Evolutionary conservation across 2,888 invertebrate species (phyloP), one percentile per base, ranked within the genome.

Genomic region (Drosophila kuntzei): DNA sequence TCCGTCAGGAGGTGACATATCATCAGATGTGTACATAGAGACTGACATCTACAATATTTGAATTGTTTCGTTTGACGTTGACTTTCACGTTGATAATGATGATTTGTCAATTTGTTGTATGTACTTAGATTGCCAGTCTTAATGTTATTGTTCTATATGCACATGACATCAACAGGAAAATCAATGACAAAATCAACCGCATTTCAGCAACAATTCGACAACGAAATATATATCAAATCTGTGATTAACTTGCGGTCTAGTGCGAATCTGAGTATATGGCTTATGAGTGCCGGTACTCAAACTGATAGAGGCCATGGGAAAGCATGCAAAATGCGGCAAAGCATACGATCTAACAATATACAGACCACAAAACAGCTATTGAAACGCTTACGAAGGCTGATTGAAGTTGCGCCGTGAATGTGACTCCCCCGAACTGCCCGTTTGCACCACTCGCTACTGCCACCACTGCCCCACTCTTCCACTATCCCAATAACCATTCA

Each of bases 241-340:
- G 51, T 64, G 46, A 76, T 60, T 66, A 58, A 71, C 69, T 80
- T 82, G 82, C 68, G 84, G 89, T 80, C 53, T 39, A 22, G 2
- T 11, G 7, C 39, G 25, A n/a, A 18, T 29, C 27, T 32, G 41
- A 44, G 54, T 49, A 20, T 36, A 29, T 49, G 43, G 18, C n/a
- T 46, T 18, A 36, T 7, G 36, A 22, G 12, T 14, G 29, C 9
- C 2, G 29, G 44, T 16, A 55, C 64, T 71, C 46, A 49, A 32
- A 32, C 34, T 34, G 64, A 22, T 36, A 41, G 76, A 46, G 76
- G 64, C 75, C 64, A 66, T 79, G 76, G 54, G 66, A 76, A 80
- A 75, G 71, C 76, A 61, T 53, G 37, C 34, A 57, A 44, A 70
- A 64, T 75, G 62, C 16, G 25, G 25, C 25, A 59, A 9, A 41